These are phyloP conservation scores for Vireo griseus DNA, from an alignment of 2,797 vertebrate species.

Conservation along the genomic window DNA sequence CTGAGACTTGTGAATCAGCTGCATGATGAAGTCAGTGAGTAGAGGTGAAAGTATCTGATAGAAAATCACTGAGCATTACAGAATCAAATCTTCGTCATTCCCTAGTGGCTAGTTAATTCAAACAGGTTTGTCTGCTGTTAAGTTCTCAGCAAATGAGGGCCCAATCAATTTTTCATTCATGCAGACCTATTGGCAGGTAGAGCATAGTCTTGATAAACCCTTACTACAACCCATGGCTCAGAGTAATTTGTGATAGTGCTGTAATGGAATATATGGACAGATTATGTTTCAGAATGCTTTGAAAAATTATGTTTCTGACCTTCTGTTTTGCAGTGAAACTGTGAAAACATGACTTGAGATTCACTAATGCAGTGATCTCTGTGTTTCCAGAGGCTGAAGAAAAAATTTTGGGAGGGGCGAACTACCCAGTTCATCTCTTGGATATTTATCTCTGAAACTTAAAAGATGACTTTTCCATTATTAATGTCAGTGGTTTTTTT, in stretches of 20 bases:
- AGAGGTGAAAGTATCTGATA: not conserved
- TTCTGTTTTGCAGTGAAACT: not conserved
- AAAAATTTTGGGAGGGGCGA: not conserved
- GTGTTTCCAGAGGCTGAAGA: not conserved
- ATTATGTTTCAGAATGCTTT: not conserved
- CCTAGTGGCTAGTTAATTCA: not conserved
- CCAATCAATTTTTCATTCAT: not conserved
- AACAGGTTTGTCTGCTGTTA: not conserved
- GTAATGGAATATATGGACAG: not conserved
- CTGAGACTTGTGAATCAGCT: not conserved
- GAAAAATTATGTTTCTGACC: not conserved
- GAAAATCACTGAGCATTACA: not conserved
- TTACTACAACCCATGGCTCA: not conserved
- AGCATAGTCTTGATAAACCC: not conserved
- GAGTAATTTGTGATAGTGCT: not conserved
- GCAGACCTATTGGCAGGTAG: not conserved
- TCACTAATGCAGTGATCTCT: not conserved
- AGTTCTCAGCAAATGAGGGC: not conserved
- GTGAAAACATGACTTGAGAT: not conserved
- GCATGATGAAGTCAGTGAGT: not conserved
- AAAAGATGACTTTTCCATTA: not conserved
- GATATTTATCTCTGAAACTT: conserved; percentile 13
- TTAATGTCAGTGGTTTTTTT: not conserved
- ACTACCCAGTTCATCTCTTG: not conserved
- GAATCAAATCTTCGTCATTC: not conserved